Evolutionary conservation across 2,797 vertebrate genomes (phyloP).

Genomic region (Amniataba percoides): DNA sequence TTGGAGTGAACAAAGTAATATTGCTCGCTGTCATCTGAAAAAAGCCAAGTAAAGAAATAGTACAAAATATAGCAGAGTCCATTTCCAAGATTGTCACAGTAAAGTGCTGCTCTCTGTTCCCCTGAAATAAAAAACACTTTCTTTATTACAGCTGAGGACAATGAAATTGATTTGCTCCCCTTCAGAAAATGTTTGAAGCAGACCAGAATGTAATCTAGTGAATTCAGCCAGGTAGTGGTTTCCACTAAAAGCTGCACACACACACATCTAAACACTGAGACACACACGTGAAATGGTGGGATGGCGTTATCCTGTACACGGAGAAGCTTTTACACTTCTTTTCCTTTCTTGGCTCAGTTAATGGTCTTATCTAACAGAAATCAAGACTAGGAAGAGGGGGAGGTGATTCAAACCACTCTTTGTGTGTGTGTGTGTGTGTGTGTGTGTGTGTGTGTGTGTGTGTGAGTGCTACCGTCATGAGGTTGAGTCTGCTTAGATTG

Average conservation of each 20-base stretch:
- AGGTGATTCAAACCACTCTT: slow-evolving; percentile 26
- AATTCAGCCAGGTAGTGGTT: slow-evolving; percentile 50
- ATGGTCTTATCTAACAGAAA: slow-evolving; percentile 68
- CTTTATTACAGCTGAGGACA: slow-evolving; percentile 34
- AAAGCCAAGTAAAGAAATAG: neutral
- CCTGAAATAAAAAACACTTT: slow-evolving; percentile 29
- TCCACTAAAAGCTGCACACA: slow-evolving; percentile 9
- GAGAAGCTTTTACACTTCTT: slow-evolving; percentile 37
- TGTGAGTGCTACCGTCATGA: slow-evolving; percentile 17
- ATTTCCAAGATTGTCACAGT: neutral
- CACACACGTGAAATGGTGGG: slow-evolving; percentile 16
- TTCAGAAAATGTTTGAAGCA: slow-evolving; percentile 26
- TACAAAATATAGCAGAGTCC: neutral
- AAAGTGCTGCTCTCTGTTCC: slow-evolving; percentile 13
- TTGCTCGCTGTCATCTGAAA: neutral
- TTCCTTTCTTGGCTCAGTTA: slow-evolving; percentile 44
- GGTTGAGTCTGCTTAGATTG: slow-evolving; percentile 59
- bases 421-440: slow-evolving; percentile 11
- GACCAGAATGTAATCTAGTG: slow-evolving; percentile 33
- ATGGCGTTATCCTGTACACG: slow-evolving; percentile 19
- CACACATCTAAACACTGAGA: slow-evolving; percentile 7
- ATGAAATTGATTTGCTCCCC: slow-evolving; percentile 53
- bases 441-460: slow-evolving; percentile 18
- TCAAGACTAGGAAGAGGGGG: slow-evolving; percentile 24
- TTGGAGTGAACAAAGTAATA: neutral